Evolutionary conservation across 2,113 vertebrate genomes (phyloP), one percentile per base, ranked within the genome.

Genomic region (Rhinichthys klamathensis): DNA sequence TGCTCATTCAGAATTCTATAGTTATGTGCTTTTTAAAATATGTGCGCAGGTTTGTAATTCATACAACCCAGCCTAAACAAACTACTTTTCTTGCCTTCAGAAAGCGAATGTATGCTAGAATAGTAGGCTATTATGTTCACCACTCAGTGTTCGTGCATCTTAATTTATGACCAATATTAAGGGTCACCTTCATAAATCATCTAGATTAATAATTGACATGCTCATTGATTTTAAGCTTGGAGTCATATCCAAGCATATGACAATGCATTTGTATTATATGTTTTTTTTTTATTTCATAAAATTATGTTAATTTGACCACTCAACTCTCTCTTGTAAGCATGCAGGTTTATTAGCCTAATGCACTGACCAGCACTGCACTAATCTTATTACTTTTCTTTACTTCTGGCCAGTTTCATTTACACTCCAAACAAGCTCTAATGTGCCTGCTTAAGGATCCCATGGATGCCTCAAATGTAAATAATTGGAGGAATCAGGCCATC

Each of bases 401-500:
- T 69, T 65, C 84, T 27, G 44, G 60, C 30, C 61, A 73, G 78
- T 82, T 85, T 58, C 4, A 77, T 81, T 30, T 81, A 67, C 70
- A 63, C 49, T 60, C 63, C 54, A 30, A 88, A 69, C 49, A 84
- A 84, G 60, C 23, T 49, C 75, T 80, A 79, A 85, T 85, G n/a
- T 79, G 75, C 23, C 87, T 51, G 51, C 60, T 38, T 21, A 81
- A 84, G 44, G 6, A 16, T 77, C 60, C 60, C 32, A 35, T 56
- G 38, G 11, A 75, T 78, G 56, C 82, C 61, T 54, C 58, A 77
- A 61, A 82, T 77, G 78, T 84, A 78, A 88, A 84, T 84, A 77
- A 86, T 44, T 77, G 72, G 79, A 80, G 75, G 76, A 88, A 84
- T 84, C 81, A 83, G 69, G 80, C 76, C 81, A 83, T 88, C 87